Percentiles rank a stretch among this genome's conserved stretches.
Evolutionary conservation across 2,888 invertebrate species (phyloP).

Genomic region (Chirona hameri): DNA sequence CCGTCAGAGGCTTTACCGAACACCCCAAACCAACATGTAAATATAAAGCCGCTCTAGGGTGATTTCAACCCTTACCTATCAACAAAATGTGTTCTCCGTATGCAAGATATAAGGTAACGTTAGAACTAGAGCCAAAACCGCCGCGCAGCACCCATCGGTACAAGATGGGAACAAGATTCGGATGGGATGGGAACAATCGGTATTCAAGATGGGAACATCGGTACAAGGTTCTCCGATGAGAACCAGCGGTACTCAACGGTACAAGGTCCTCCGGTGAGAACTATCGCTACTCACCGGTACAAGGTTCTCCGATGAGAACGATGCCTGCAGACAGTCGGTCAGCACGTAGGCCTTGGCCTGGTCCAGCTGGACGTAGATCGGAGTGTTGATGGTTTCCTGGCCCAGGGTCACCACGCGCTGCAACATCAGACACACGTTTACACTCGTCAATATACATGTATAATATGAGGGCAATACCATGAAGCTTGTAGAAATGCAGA

Average conservation of each 20-base stretch:
- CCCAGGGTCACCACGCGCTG: conserved; percentile 65
- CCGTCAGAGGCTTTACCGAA: too few species aligned
- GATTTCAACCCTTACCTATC: too few species aligned
- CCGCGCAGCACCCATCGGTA: neutral
- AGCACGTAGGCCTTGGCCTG: conserved; percentile 70
- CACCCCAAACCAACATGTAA: too few species aligned
- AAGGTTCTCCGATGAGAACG: conserved; percentile 83
- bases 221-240: neutral
- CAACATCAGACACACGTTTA: conserved; percentile 5
- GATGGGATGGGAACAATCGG: neutral
- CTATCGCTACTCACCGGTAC: conserved; percentile 40
- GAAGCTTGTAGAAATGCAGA: too few species aligned
- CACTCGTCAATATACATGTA: too few species aligned
- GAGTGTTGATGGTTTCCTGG: conserved; percentile 81
- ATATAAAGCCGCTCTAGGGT: too few species aligned
- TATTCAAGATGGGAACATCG: neutral
- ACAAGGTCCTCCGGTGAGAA: too few species aligned
- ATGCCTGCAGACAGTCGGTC: conserved; percentile 86
- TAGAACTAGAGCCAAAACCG: neutral
- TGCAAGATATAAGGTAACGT: neutral
- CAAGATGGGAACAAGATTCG: neutral
- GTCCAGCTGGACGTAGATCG: conserved; percentile 89
- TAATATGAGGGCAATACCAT: too few species aligned
- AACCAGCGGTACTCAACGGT: neutral
- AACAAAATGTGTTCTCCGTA: too few species aligned